These are phyloP conservation scores for Nomada flava DNA, from an alignment of 2,888 invertebrate species.

Conservation along the genomic window DNA sequence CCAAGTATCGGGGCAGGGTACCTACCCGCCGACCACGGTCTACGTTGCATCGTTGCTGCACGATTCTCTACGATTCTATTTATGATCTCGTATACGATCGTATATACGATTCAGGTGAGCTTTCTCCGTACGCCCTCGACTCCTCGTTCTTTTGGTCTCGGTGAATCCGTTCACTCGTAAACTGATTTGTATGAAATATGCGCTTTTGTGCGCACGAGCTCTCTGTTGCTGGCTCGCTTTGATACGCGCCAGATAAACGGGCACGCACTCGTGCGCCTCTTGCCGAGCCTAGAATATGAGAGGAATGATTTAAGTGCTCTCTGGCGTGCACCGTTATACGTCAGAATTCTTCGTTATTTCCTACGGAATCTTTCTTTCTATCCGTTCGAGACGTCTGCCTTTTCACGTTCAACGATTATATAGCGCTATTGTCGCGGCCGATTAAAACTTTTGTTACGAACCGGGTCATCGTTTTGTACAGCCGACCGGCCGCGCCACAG, in stretches of 20 bases:
- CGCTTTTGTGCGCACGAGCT: slow-evolving; percentile 31
- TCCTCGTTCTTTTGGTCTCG: background rate
- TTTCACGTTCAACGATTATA: too few relatives aligned
- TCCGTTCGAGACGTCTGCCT: too few relatives aligned
- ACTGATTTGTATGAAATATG: slow-evolving; percentile 46
- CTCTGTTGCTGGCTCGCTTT: slow-evolving; percentile 1
- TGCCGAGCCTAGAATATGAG: slow-evolving; percentile 19
- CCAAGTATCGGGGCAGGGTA: background rate
- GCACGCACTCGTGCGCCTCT: slow-evolving; percentile 15
- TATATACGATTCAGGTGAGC: background rate
- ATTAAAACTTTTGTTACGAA: too few relatives aligned
- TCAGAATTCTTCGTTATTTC: slow-evolving; percentile 5
- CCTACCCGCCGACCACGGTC: too few relatives aligned
- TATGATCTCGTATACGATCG: slow-evolving; percentile 7
- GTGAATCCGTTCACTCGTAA: slow-evolving; percentile 18
- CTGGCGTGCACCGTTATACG: slow-evolving; percentile 32
- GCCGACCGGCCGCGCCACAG: background rate
- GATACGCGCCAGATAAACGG: slow-evolving; percentile 44
- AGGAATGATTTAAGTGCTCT: slow-evolving; percentile 39
- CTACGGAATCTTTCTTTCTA: slow-evolving; percentile 24
- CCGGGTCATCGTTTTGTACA: background rate
- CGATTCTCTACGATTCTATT: slow-evolving; percentile 24
- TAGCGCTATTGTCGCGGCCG: too few relatives aligned
- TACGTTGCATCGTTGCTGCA: background rate
- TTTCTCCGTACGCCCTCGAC: slow-evolving; percentile 8